Percentiles rank a stretch among this genome's conserved stretches.
Evolutionary conservation across 2,113 vertebrate species (phyloP).

Genomic region (Xyrauchen texanus): DNA sequence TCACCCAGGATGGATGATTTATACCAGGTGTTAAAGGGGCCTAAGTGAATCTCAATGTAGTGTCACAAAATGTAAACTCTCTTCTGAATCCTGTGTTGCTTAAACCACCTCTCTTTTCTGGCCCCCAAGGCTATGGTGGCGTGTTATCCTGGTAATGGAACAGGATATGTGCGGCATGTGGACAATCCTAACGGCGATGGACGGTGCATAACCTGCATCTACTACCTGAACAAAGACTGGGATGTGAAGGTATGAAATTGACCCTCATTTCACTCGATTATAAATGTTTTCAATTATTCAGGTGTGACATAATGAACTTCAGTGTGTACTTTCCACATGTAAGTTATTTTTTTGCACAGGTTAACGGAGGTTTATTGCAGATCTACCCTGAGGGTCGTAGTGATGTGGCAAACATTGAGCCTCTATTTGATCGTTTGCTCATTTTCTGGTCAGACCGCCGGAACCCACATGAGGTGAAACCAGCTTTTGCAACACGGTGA

Average conservation of each 20-base stretch:
- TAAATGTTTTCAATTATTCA: not conserved
- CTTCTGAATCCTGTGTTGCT: not conserved
- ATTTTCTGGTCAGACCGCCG: slow-evolving; percentile 93
- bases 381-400: slow-evolving; percentile 86
- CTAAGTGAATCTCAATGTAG: too few species aligned
- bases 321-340: not conserved
- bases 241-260: slow-evolving; percentile 78
- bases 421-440: slow-evolving; percentile 86
- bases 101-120: slow-evolving; percentile 32
- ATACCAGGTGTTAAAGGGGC: too few species aligned
- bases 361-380: slow-evolving; percentile 86
- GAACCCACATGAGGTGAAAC: slow-evolving; percentile 91
- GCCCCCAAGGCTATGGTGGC: slow-evolving; percentile 88
- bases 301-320: not conserved
- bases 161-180: slow-evolving; percentile 88
- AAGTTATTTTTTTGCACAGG: slow-evolving; percentile 62
- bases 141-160: slow-evolving; percentile 88
- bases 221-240: slow-evolving; percentile 94
- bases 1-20: too few species aligned
- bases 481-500: slow-evolving; percentile 85
- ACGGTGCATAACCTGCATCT: slow-evolving; percentile 92
- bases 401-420: slow-evolving; percentile 87
- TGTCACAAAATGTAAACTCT: not conserved
- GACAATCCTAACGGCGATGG: slow-evolving; percentile 91
- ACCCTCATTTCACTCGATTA: not conserved